Conservation (phyloP, 2,113 vertebrate species). For the Cottus gobio region DNA sequence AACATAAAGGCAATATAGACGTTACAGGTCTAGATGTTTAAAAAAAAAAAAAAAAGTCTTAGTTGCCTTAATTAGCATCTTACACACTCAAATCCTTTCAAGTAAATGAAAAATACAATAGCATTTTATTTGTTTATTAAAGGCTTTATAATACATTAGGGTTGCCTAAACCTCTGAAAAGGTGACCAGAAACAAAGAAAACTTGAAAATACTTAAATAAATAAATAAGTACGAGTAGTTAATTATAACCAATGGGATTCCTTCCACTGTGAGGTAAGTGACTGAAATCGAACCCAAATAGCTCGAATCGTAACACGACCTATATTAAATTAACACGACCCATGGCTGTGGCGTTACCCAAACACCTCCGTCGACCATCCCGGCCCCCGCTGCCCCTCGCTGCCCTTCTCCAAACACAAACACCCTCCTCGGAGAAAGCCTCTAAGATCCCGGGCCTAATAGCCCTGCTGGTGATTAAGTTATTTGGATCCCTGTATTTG, state of each 20-base stretch:
- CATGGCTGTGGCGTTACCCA: constrained; percentile 9
- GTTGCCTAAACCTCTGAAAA: background rate
- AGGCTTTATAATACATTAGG: background rate
- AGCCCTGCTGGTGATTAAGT: constrained; percentile 74
- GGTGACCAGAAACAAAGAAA: background rate
- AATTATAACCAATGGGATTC: background rate
- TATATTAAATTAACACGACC: constrained; percentile 17
- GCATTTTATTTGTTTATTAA: no score
- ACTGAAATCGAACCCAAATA: constrained; percentile 39
- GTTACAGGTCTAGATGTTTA: constrained; percentile 16
- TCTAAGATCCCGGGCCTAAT: constrained; percentile 56
- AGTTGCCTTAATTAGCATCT: constrained; percentile 1
- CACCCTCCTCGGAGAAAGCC: constrained; percentile 36
- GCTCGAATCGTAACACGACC: constrained; percentile 25
- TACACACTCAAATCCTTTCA: background rate
- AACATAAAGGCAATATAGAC: constrained; percentile 26
- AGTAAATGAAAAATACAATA: no score
- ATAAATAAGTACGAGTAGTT: constrained; percentile 9
- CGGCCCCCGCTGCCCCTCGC: constrained; percentile 17
- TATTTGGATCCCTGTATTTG: constrained; percentile 80
- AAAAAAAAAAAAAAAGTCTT: constrained; percentile 5
- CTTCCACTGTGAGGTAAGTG: constrained; percentile 9
- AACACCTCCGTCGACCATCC: constrained; percentile 49
- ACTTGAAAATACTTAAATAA: constrained; percentile 3
- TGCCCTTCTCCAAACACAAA: constrained; percentile 47